These are phyloP conservation scores for Mythimna albipuncta DNA, from an alignment of 2,888 invertebrate species.

Conservation along the genomic window DNA sequence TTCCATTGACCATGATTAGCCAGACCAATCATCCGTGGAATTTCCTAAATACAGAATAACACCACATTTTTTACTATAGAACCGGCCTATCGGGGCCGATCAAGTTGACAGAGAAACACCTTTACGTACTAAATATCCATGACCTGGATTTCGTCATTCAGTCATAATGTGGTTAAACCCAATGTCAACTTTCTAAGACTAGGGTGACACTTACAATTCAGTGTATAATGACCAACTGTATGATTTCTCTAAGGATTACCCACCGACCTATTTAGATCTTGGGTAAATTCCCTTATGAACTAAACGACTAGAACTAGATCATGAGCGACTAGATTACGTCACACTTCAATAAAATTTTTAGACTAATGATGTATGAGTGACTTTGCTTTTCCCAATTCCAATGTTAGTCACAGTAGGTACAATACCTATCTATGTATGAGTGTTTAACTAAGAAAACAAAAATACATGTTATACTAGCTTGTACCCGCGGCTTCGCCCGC, in stretches of 20 bases:
- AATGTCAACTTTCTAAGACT: constrained; percentile 22
- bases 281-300: constrained; percentile 22
- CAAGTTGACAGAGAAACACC: neutral
- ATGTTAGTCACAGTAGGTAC: constrained; percentile 6
- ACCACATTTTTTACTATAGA: neutral
- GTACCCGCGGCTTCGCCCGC: no score
- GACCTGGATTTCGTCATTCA: constrained; percentile 23
- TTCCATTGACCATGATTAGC: neutral
- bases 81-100: neutral
- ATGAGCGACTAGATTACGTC: constrained; percentile 11
- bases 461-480: no score
- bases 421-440: constrained; percentile 8
- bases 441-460: no score
- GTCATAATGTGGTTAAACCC: constrained; percentile 27
- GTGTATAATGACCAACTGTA: constrained; percentile 28
- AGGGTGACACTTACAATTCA: constrained; percentile 37
- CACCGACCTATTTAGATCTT: constrained; percentile 21
- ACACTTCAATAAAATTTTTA: constrained; percentile 4
- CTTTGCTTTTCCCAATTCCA: no score
- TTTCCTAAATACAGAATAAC: constrained; percentile 2
- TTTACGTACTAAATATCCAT: constrained; percentile 22
- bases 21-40: neutral
- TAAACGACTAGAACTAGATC: no score
- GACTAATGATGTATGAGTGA: constrained; percentile 15
- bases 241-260: constrained; percentile 6